Percentiles rank a stretch among this genome's conserved stretches.
phyloP scores from a whole-genome alignment of 2,113 vertebrate genomes.

The Oryzias melastigma region DNA sequence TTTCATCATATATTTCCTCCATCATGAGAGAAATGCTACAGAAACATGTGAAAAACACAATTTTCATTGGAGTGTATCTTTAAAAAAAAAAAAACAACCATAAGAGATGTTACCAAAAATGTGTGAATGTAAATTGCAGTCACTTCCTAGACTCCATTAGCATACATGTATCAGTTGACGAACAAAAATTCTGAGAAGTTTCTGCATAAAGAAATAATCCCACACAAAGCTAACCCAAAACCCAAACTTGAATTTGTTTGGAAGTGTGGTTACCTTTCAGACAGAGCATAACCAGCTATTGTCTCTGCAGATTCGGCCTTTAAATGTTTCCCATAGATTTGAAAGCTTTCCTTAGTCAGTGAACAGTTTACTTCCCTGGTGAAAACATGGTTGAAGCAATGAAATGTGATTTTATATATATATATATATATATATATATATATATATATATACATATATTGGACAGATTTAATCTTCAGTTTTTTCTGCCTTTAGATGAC shows the following conservation, averaged over 20 bases:
- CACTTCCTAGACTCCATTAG: neutral
- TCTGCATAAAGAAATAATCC: neutral
- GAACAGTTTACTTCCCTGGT: too few species aligned
- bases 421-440: neutral
- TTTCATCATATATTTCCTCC: too few species aligned
- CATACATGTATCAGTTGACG: neutral
- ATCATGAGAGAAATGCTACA: too few species aligned
- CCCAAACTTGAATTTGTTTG: neutral
- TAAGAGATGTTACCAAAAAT: too few species aligned
- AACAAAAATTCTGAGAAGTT: neutral
- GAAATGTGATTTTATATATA: too few species aligned
- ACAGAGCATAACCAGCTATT: neutral
- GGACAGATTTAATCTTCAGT: neutral
- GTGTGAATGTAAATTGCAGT: neutral
- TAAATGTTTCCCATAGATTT: too few species aligned
- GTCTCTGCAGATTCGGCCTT: neutral
- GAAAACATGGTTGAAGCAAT: too few species aligned
- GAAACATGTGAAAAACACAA: too few species aligned
- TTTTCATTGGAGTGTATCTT: too few species aligned
- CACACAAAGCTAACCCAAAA: neutral
- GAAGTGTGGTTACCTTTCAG: neutral
- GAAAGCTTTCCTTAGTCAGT: too few species aligned
- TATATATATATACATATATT: neutral
- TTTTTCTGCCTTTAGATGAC: constrained; percentile 69
- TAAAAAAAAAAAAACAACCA: too few species aligned